These are phyloP conservation scores for Megaptera novaeangliae DNA, from an alignment of 2,113 vertebrate species.

Conservation along the genomic window DNA sequence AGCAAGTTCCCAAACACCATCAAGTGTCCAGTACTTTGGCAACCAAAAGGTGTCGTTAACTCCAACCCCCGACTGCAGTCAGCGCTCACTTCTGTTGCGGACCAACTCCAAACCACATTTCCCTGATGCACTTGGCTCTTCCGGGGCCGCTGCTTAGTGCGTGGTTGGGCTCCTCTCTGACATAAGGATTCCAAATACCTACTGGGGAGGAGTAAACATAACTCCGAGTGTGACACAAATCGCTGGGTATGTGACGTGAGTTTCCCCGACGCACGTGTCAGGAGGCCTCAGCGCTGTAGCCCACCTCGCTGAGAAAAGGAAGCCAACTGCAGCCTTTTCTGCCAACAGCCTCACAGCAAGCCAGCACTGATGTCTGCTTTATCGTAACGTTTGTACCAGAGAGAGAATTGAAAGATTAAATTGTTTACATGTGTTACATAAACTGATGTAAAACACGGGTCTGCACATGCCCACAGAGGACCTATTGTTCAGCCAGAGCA, in stretches of 20 bases:
- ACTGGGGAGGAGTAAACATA: slow-evolving; percentile 63
- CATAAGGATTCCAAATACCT: slow-evolving; percentile 49
- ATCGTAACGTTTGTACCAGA: slow-evolving; percentile 56
- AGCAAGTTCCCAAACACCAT: slow-evolving; percentile 1
- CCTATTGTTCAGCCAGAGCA: slow-evolving; percentile 10
- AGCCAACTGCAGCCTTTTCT: slow-evolving; percentile 10
- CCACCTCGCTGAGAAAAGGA: slow-evolving; percentile 1
- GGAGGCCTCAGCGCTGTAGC: neutral
- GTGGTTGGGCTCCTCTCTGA: slow-evolving; percentile 54
- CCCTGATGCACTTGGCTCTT: slow-evolving; percentile 42
- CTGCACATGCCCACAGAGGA: slow-evolving; percentile 30
- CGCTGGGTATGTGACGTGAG: slow-evolving; percentile 54
- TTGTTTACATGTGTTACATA: slow-evolving; percentile 63
- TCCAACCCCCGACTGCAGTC: neutral
- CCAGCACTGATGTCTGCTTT: slow-evolving; percentile 57
- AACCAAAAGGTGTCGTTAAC: neutral
- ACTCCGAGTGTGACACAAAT: slow-evolving; percentile 59
- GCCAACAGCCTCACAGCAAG: slow-evolving; percentile 43
- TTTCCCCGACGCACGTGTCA: neutral
- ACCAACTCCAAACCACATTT: slow-evolving; percentile 32
- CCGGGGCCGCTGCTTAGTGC: neutral
- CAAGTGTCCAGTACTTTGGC: neutral
- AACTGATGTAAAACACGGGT: slow-evolving; percentile 58
- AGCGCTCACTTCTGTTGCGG: neutral
- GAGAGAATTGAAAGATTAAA: slow-evolving; percentile 62